Conservation (phyloP, 2,113 vertebrate species). For the Toxostoma redivivum region DNA sequence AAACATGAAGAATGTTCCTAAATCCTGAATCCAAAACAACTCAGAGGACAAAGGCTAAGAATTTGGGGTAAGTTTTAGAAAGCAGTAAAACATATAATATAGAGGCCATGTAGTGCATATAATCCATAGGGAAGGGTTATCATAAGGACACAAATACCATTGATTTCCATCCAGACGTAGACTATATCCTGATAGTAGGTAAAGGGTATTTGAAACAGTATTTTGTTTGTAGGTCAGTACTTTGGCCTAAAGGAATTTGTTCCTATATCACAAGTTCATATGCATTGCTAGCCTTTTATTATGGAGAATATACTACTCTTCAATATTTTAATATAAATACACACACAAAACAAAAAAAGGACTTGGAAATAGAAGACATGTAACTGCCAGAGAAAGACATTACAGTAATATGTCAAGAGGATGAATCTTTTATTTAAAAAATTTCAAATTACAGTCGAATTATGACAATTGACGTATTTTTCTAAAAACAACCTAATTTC, state of each 20-base stretch:
- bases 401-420: background rate
- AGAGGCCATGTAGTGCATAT: background rate
- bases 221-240: background rate
- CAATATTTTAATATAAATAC: slow-evolving; percentile 34
- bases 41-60: background rate
- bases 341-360: background rate
- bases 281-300: background rate
- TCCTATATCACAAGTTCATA: background rate
- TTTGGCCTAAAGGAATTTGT: background rate
- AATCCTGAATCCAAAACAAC: background rate
- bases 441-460: background rate
- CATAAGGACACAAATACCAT: background rate
- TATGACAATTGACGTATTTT: background rate
- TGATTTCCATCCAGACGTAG: background rate
- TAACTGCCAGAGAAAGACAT: background rate
- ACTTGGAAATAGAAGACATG: background rate
- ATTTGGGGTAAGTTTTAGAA: background rate
- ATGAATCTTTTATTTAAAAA: background rate
- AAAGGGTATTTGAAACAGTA: background rate
- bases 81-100: background rate
- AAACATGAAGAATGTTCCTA: background rate
- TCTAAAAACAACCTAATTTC: background rate
- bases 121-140: background rate
- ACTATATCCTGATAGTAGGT: background rate
- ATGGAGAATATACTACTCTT: background rate